Conservation (phyloP, 2,888 invertebrate genomes). For the Epistrophe grossulariae region DNA sequence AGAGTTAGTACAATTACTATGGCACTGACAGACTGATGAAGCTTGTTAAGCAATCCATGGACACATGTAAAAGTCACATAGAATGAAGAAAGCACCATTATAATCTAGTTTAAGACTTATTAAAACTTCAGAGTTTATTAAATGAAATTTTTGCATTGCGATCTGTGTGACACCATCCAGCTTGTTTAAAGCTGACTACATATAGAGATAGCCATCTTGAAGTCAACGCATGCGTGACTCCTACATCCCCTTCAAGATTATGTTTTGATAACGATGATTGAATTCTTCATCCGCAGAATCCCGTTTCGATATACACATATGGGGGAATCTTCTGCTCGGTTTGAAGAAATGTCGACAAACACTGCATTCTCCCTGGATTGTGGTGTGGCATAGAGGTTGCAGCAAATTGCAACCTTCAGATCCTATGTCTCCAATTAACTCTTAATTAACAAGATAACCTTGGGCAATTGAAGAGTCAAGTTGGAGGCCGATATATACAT, state of each 20-base stretch:
- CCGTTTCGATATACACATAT: constrained; percentile 49
- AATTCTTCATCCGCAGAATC: constrained; percentile 50
- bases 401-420: constrained; percentile 29
- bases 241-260: constrained; percentile 47
- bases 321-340: constrained; percentile 2
- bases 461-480: constrained; percentile 38
- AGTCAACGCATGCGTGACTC: constrained; percentile 51
- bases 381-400: constrained; percentile 9
- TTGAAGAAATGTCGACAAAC: not conserved
- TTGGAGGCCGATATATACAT: not conserved
- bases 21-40: constrained; percentile 6
- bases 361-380: constrained; percentile 18
- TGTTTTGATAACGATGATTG: constrained; percentile 49
- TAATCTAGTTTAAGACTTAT: constrained; percentile 61
- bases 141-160: constrained; percentile 13
- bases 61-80: constrained; percentile 42
- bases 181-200: constrained; percentile 13
- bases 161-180: constrained; percentile 35
- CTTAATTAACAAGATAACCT: constrained; percentile 71
- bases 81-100: constrained; percentile 46
- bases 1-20: not conserved
- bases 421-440: constrained; percentile 63
- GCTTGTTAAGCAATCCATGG: constrained; percentile 28
- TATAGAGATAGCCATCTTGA: constrained; percentile 34
- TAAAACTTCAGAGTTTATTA: constrained; percentile 46